phyloP scores from a whole-genome alignment of 2,113 vertebrate genomes.

The Myotis lucifugus region DNA sequence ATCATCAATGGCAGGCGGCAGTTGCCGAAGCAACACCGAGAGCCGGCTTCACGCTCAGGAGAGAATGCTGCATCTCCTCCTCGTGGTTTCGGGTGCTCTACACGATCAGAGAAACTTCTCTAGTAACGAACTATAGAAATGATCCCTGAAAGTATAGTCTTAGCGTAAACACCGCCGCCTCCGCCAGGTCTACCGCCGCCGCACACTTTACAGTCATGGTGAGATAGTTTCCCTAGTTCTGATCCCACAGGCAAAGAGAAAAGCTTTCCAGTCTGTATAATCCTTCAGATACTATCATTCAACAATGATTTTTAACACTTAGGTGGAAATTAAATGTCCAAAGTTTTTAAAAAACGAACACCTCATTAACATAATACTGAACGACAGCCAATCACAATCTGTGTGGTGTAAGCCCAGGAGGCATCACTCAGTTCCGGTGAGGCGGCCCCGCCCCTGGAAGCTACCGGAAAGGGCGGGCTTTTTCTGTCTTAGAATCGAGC shows the following conservation, averaged over 20 bases:
- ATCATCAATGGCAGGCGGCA: not conserved
- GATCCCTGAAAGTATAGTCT: constrained; percentile 77
- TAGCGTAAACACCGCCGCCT: accelerated
- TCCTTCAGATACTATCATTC: too few relatives aligned
- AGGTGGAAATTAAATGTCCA: not conserved
- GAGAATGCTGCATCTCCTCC: accelerated
- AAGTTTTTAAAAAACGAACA: not conserved
- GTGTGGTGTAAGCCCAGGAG: not conserved
- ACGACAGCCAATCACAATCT: not conserved
- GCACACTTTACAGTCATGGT: not conserved
- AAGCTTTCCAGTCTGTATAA: not conserved
- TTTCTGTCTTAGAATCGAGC: not conserved
- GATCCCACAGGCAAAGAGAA: not conserved
- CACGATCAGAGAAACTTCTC: constrained; percentile 61
- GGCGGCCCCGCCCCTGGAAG: not conserved
- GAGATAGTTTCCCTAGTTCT: not conserved
- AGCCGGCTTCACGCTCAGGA: constrained; percentile 34
- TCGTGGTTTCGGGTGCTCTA: constrained; percentile 57
- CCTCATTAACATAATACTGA: not conserved
- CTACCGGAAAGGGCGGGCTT: not conserved
- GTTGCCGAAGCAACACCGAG: accelerated
- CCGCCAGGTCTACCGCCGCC: not conserved
- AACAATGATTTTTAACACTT: not conserved
- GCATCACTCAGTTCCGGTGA: not conserved
- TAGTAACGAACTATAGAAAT: constrained; percentile 70